phyloP scores from a whole-genome alignment of 1,140 invertebrate genomes.

The Plodia interpunctella region DNA sequence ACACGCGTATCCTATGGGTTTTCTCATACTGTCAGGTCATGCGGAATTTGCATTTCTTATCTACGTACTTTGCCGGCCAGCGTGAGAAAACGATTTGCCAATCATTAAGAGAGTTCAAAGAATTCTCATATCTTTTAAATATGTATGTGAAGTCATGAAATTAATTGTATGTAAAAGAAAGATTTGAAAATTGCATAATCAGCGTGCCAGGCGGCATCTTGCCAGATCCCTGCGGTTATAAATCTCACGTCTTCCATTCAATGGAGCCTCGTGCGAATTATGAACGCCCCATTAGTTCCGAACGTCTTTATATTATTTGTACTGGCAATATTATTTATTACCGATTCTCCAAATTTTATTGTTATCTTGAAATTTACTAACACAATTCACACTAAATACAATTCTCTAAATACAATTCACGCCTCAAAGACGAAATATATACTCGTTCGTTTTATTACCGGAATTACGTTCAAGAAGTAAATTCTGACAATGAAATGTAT shows the following conservation, averaged over 20 bases:
- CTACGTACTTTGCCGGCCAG: too few relatives aligned
- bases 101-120: too few relatives aligned
- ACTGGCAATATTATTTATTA: constrained; percentile 34
- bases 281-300: constrained; percentile 65
- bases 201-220: constrained; percentile 66
- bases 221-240: constrained; percentile 66
- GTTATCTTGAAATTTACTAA: background rate
- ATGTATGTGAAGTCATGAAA: background rate
- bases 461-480: too few relatives aligned
- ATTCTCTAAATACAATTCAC: too few relatives aligned
- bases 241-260: constrained; percentile 63
- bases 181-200: constrained; percentile 54
- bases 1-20: too few relatives aligned
- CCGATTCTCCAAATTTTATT: background rate
- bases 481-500: too few relatives aligned
- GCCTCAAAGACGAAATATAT: too few relatives aligned
- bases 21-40: too few relatives aligned
- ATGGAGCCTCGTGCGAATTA: constrained; percentile 64
- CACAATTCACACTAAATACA: background rate
- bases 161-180: constrained; percentile 17
- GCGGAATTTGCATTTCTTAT: too few relatives aligned
- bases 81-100: too few relatives aligned
- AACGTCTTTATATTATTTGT: constrained; percentile 56
- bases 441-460: too few relatives aligned
- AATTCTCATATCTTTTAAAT: too few relatives aligned